Evolutionary conservation across 2,888 invertebrate genomes (phyloP).

Genomic region (Margaritifera margaritifera): DNA sequence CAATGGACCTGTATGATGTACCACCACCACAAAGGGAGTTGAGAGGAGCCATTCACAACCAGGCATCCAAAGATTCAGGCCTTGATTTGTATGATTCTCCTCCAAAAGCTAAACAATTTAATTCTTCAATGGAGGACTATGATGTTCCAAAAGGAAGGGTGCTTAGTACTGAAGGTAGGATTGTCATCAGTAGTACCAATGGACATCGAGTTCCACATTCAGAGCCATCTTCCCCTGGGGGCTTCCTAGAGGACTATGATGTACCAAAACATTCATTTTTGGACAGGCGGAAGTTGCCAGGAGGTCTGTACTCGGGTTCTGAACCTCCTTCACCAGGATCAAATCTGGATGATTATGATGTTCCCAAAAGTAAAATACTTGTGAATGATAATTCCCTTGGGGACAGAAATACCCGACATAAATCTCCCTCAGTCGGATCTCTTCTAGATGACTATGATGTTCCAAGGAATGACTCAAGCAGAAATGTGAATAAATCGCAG

Average conservation of each 20-base stretch:
- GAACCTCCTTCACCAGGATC: conserved; percentile 37
- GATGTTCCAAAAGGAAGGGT: conserved; percentile 54
- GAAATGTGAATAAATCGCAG: neutral
- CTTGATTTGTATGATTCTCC: conserved; percentile 79
- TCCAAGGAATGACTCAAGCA: conserved; percentile 38
- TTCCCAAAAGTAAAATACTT: conserved; percentile 43
- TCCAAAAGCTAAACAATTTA: conserved; percentile 64
- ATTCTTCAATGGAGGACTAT: conserved; percentile 55
- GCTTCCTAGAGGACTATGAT: conserved; percentile 58
- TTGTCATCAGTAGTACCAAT: conserved; percentile 9
- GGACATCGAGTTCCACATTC: conserved; percentile 23
- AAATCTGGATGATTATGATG: conserved; percentile 61
- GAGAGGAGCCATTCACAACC: conserved; percentile 23
- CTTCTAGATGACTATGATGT: conserved; percentile 63
- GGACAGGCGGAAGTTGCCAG: conserved; percentile 14
- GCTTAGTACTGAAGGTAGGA: conserved; percentile 13
- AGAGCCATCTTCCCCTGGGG: conserved; percentile 34
- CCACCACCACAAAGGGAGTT: conserved; percentile 50
- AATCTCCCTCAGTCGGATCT: conserved; percentile 5
- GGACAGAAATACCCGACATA: too few relatives aligned
- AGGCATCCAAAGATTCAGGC: conserved; percentile 60
- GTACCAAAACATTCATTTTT: conserved; percentile 45
- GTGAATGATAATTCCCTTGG: too few relatives aligned
- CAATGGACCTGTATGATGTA: conserved; percentile 65
- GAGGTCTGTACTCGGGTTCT: conserved; percentile 20